These are phyloP conservation scores for Hippoglossus stenolepis DNA, from an alignment of 2,113 vertebrate species.

Conservation along the genomic window DNA sequence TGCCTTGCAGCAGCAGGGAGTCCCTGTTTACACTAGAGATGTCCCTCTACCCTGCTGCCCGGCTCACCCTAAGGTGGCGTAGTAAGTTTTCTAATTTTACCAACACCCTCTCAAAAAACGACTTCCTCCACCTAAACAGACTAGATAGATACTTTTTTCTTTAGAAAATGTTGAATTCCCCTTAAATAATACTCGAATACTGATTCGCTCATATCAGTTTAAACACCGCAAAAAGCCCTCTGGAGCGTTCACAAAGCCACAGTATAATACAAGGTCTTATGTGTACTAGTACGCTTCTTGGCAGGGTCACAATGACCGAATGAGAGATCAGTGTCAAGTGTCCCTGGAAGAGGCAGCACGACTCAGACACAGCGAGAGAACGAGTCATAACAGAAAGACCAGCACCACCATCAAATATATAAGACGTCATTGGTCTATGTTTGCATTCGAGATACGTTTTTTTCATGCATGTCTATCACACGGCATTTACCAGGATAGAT, in stretches of 20 bases:
- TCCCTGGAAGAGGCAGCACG: slow-evolving; percentile 23
- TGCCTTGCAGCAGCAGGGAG: no score
- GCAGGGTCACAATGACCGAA: slow-evolving; percentile 27
- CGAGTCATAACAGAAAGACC: slow-evolving; percentile 22
- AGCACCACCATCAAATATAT: slow-evolving; percentile 13
- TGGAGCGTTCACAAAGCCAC: background rate
- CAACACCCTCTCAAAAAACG: background rate
- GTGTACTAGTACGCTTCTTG: background rate
- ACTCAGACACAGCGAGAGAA: background rate
- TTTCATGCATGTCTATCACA: background rate
- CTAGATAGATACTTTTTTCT: background rate
- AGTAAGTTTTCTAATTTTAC: background rate
- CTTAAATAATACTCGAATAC: background rate
- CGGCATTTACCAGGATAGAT: slow-evolving; percentile 14
- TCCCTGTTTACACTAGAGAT: slow-evolving; percentile 25
- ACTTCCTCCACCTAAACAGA: background rate
- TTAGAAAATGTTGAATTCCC: background rate
- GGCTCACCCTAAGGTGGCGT: background rate
- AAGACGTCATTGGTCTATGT: slow-evolving; percentile 25
- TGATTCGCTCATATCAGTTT: background rate
- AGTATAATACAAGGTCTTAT: slow-evolving; percentile 2
- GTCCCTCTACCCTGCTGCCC: slow-evolving; percentile 20
- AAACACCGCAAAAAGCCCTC: background rate
- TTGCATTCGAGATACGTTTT: background rate
- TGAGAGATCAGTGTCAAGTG: slow-evolving; percentile 39